Percentiles rank a stretch among this genome's conserved stretches.
Conservation (phyloP, 2,113 vertebrate genomes). For the Hyla sarda region DNA sequence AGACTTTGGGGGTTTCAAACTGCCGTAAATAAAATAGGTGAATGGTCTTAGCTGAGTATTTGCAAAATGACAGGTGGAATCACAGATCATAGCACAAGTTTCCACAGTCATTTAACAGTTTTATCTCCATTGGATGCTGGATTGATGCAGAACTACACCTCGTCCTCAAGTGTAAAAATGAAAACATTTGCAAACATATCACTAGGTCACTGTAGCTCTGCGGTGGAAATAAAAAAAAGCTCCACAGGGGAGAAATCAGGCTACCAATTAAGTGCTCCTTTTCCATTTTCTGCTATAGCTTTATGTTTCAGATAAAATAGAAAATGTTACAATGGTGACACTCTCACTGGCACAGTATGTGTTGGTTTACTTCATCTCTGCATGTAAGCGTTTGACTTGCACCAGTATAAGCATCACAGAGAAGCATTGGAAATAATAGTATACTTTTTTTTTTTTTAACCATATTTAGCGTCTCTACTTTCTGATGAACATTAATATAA, state of each 20-base stretch:
- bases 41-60: not conserved
- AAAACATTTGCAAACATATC: slow-evolving; percentile 15
- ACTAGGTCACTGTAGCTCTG: not conserved
- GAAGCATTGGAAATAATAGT: not conserved
- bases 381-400: not conserved
- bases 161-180: not conserved
- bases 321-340: slow-evolving; percentile 15
- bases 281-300: slow-evolving; percentile 1
- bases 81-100: not conserved
- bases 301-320: slow-evolving; percentile 17
- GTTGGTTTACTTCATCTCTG: slow-evolving; percentile 19
- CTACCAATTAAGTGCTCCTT: slow-evolving; percentile 22
- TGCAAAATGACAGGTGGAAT: slow-evolving; percentile 11
- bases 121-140: not conserved
- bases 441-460: not conserved
- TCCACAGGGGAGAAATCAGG: not conserved
- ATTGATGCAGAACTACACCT: not conserved
- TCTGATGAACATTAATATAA: not conserved
- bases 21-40: slow-evolving; percentile 1
- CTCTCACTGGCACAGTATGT: slow-evolving; percentile 18
- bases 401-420: not conserved
- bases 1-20: not conserved
- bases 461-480: not conserved
- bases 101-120: not conserved
- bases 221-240: not conserved